Evolutionary conservation across 2,113 vertebrate species (phyloP).

Genomic region (Prietella phreatophila): DNA sequence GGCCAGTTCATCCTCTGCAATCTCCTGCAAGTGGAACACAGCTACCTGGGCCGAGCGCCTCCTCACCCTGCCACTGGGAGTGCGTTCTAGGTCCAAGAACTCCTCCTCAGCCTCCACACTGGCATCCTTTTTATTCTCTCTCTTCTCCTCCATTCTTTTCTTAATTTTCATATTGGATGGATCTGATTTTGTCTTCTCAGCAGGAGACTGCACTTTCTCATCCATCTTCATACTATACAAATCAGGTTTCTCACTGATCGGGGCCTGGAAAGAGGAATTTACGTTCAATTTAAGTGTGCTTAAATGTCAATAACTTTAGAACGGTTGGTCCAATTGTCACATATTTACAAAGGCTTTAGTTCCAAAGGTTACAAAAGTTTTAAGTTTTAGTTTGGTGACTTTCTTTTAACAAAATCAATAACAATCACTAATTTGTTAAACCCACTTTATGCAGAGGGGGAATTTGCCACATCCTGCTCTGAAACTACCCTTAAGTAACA

Average conservation of each 20-base stretch:
- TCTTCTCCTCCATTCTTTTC: slow-evolving; percentile 51
- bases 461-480: background rate
- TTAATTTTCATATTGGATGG: slow-evolving; percentile 51
- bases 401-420: background rate
- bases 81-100: slow-evolving; percentile 84
- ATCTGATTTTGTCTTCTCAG: slow-evolving; percentile 58
- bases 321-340: background rate
- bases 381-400: background rate
- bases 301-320: background rate
- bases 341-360: background rate
- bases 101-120: slow-evolving; percentile 62
- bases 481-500: background rate
- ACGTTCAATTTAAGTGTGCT: background rate
- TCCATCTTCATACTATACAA: slow-evolving; percentile 24
- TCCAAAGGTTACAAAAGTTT: background rate
- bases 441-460: no score
- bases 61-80: slow-evolving; percentile 90
- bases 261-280: slow-evolving; percentile 1
- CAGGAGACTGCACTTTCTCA: slow-evolving; percentile 54
- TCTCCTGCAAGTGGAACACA: slow-evolving; percentile 96
- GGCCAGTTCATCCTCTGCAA: slow-evolving; percentile 90
- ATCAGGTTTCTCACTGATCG: slow-evolving; percentile 25
- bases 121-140: slow-evolving; percentile 64
- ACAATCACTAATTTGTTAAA: background rate
- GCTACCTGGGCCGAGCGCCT: slow-evolving; percentile 92